phyloP scores from a whole-genome alignment of 2,113 vertebrate genomes.

The Salvelinus fontinalis region DNA sequence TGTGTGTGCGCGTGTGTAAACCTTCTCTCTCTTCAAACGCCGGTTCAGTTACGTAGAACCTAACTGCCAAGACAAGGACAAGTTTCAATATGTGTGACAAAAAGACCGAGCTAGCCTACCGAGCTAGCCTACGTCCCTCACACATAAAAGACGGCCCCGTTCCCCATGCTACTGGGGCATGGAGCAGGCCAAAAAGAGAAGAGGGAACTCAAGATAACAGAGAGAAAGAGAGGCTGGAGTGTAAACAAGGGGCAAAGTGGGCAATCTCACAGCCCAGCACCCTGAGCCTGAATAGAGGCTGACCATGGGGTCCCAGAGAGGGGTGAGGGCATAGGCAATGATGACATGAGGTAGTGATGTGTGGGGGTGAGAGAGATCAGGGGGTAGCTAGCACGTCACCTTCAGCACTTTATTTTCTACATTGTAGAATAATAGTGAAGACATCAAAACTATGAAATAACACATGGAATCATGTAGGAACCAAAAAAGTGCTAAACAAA shows the following conservation, averaged over 20 bases:
- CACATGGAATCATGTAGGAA: too few relatives aligned
- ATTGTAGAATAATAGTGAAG: too few relatives aligned
- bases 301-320: background rate
- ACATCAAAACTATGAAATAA: too few relatives aligned
- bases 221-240: background rate
- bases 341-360: background rate
- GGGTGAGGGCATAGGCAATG: background rate
- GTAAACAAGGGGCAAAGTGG: constrained; percentile 29
- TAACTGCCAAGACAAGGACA: constrained; percentile 15
- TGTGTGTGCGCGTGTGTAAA: background rate
- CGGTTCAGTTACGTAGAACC: constrained; percentile 28
- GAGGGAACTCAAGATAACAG: background rate
- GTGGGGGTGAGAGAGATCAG: background rate
- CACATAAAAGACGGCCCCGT: background rate
- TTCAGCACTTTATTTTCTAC: background rate
- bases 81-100: constrained; percentile 43
- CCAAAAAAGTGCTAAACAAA: too few relatives aligned
- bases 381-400: background rate
- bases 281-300: constrained; percentile 11
- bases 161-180: constrained; percentile 7
- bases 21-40: too few relatives aligned
- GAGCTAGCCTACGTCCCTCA: background rate
- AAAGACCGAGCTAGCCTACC: too few relatives aligned
- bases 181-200: background rate
- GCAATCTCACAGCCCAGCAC: constrained; percentile 30